Evolutionary conservation across 2,113 vertebrate genomes (phyloP).

Genomic region (Alethe diademata): DNA sequence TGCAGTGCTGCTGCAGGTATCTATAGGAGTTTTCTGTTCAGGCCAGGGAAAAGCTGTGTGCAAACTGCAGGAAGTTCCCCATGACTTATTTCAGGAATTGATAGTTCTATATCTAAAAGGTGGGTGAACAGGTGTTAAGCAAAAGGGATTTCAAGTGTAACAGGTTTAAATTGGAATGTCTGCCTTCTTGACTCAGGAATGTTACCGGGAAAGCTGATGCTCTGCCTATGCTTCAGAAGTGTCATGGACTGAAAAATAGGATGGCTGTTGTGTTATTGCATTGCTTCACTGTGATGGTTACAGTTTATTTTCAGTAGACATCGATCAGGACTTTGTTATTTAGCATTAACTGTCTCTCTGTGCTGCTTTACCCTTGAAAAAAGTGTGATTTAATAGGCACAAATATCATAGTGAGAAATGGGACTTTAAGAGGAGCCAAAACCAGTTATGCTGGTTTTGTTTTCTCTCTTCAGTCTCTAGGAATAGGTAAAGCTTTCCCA

Average conservation of each 20-base stretch:
- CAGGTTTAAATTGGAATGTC: slow-evolving; percentile 12
- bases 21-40: background rate
- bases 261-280: background rate
- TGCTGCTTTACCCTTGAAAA: background rate
- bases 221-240: background rate
- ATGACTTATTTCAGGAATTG: background rate
- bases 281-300: background rate
- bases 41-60: background rate
- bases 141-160: slow-evolving; percentile 44
- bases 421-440: background rate
- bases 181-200: slow-evolving; percentile 31
- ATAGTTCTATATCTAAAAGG: slow-evolving; percentile 2
- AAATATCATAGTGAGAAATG: background rate
- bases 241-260: slow-evolving; percentile 14
- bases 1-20: background rate
- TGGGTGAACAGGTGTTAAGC: background rate
- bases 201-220: background rate
- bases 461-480: background rate
- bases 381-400: background rate
- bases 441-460: background rate
- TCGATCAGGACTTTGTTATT: background rate
- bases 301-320: slow-evolving; percentile 4
- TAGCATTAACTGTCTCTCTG: background rate
- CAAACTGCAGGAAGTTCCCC: background rate
- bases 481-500: background rate